A percentile compares a stretch with the other conserved stretches of the same genome.
These are phyloP conservation scores for Pristionchus entomophagus DNA, from an alignment of 2,888 invertebrate genomes.

Conservation along the genomic window DNA sequence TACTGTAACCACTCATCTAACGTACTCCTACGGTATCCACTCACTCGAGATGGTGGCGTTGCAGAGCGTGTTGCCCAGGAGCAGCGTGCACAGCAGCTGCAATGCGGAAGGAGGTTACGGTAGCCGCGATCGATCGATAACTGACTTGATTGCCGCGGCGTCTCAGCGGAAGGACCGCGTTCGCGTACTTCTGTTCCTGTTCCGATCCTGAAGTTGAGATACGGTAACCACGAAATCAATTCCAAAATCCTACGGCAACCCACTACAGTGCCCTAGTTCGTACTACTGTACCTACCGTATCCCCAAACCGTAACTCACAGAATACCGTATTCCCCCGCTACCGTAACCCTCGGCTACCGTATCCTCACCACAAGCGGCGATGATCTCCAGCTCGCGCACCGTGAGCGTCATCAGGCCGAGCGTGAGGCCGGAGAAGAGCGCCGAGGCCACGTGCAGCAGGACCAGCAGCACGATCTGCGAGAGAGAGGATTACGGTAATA, in stretches of 20 bases:
- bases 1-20: not conserved
- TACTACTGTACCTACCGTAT: too few relatives aligned
- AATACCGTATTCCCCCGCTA: too few relatives aligned
- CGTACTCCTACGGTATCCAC: not conserved
- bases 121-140: too few relatives aligned
- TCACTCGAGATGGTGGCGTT: slow-evolving; percentile 38
- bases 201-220: slow-evolving; percentile 10
- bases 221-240: too few relatives aligned
- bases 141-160: slow-evolving; percentile 23
- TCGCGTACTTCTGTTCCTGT: slow-evolving; percentile 21
- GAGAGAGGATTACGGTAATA: not conserved
- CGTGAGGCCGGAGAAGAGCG: slow-evolving; percentile 45
- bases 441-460: slow-evolving; percentile 21
- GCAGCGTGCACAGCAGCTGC: slow-evolving; percentile 38
- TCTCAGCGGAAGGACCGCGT: slow-evolving; percentile 19
- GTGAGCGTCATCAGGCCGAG: slow-evolving; percentile 48
- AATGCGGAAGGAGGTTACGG: too few relatives aligned
- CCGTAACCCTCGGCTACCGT: not conserved
- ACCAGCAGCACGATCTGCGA: slow-evolving; percentile 30
- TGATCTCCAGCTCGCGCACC: slow-evolving; percentile 41
- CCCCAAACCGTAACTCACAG: too few relatives aligned
- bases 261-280: too few relatives aligned
- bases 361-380: slow-evolving; percentile 24
- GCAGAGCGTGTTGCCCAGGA: slow-evolving; percentile 26
- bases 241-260: too few relatives aligned